phyloP scores from a whole-genome alignment of 2,888 invertebrate genomes.

The Scaptomyza cyrtandrae region DNA sequence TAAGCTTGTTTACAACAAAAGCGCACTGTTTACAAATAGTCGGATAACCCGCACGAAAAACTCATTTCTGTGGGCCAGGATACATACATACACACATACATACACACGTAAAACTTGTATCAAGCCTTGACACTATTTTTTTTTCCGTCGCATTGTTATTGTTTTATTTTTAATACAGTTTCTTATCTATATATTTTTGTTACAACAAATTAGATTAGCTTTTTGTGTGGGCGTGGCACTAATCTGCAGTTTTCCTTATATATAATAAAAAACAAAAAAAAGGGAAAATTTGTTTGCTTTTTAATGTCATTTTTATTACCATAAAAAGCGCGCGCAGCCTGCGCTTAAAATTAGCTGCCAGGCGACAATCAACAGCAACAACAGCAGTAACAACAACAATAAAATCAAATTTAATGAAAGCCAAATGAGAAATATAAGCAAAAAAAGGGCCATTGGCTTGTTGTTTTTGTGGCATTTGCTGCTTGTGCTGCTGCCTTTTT shows the following conservation, averaged over 20 bases:
- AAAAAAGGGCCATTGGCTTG: constrained; percentile 41
- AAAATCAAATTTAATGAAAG: constrained; percentile 73
- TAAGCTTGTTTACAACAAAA: constrained; percentile 70
- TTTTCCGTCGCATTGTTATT: constrained; percentile 11
- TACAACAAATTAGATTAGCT: constrained; percentile 35
- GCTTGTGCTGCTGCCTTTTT: constrained; percentile 34
- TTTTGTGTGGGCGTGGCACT: constrained; percentile 38
- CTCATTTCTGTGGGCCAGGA: constrained; percentile 47
- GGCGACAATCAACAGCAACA: constrained; percentile 55
- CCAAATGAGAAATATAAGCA: constrained; percentile 60
- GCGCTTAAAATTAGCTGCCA: constrained; percentile 57
- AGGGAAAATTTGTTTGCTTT: constrained; percentile 41
- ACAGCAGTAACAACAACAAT: constrained; percentile 48
- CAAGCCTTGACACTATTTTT: constrained; percentile 76
- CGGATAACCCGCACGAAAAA: constrained; percentile 52
- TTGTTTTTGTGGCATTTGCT: constrained; percentile 43
- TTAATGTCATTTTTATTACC: constrained; percentile 68
- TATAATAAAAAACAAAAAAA: constrained; percentile 23
- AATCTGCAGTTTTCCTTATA: constrained; percentile 47
- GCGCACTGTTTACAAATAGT: constrained; percentile 72
- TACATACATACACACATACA: constrained; percentile 8
- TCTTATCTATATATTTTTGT: constrained; percentile 15
- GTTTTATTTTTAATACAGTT: constrained; percentile 31
- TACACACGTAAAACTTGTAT: constrained; percentile 47
- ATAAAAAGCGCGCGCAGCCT: constrained; percentile 44